Conservation (phyloP, 35 echinoderm and acorn worm genomes). For the Stichopus chloronotus region DNA sequence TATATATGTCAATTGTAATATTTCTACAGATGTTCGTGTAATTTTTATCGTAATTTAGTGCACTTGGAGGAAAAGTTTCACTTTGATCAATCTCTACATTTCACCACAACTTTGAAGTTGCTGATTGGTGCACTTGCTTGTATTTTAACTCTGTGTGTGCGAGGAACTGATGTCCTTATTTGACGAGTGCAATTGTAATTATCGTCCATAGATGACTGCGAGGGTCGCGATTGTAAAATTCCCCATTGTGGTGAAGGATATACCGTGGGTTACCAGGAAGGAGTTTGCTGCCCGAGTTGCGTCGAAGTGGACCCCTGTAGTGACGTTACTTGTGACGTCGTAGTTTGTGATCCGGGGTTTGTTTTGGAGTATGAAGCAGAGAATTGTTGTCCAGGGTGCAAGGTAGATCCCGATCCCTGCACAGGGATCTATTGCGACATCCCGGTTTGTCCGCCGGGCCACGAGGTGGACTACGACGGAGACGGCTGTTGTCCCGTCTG, state of each 20-base stretch:
- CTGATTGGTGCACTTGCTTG: no score
- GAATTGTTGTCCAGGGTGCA: not conserved
- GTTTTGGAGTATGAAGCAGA: not conserved
- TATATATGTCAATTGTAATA: no score
- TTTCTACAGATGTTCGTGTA: no score
- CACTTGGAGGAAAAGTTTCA: no score
- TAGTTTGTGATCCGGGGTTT: slow-evolving; percentile 7
- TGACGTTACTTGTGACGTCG: not conserved
- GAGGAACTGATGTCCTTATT: no score
- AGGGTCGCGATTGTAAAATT: not conserved
- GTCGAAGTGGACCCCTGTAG: not conserved
- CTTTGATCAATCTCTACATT: no score
- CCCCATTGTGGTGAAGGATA: not conserved
- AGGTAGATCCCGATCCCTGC: not conserved
- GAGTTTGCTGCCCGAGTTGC: not conserved
- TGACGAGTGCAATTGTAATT: not conserved
- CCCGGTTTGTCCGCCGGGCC: slow-evolving; percentile 4
- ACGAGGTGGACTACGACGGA: not conserved
- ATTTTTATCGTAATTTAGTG: no score
- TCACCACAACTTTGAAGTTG: no score
- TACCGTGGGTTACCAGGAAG: slow-evolving; percentile 5
- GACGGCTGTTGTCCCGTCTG: slow-evolving; percentile 11
- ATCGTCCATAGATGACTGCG: not conserved
- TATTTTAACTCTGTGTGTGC: no score
- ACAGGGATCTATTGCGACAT: not conserved